Evolutionary conservation across 2,113 vertebrate genomes (phyloP), one percentile per base, ranked within the genome.

Genomic region (Phrynosoma platyrhinos): DNA sequence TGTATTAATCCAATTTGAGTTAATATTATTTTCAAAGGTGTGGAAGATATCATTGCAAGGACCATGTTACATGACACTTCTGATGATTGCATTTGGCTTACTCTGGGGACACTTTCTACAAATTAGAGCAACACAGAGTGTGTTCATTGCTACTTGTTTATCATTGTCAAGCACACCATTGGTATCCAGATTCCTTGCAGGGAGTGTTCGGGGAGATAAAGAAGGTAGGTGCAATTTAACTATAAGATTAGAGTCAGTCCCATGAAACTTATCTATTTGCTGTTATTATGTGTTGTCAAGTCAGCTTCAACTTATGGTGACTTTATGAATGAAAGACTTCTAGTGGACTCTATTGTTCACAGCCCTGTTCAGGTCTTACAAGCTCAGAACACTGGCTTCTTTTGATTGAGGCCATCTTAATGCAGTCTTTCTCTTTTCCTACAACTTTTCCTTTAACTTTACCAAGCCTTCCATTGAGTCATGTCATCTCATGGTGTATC

Each of bases 11-110:
- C 5, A 89, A 83, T 71, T 14, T 87, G 32, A 75, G n/a, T 79
- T n/a, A 94, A 68, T 94, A 87, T 92, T 91, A 81, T 94, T 87
- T 83, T 89, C 2, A 64, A 78, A 99, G 99, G 99, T 99, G 1
- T 99, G 99, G 99, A 99, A 98, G 94, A 97, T 98, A 76, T 98
- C 99, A 18, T 94, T 99, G 81, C 99, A 99, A 96, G 98, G 98
- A 23, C 97, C 99, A 0, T 98, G 97, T 87, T 98, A 97, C 87
- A 97, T 99, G 95, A 98, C 97, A 0, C 92, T 99, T 79, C 92
- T 99, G 88, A 99, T 99, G 99, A 97, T 98, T 82, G 97, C 95
- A 8, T 97, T 98, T 8, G 98, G 99, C 83, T 95, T 99, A 74
- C 40, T 99, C 0, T 99, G 98, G 98, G 99, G 99, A 69, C 97